These are phyloP conservation scores for Hexactinellida sp. DNA, from an alignment of 37 sponge, comb jelly and placozoan genomes.

Conservation along the genomic window DNA sequence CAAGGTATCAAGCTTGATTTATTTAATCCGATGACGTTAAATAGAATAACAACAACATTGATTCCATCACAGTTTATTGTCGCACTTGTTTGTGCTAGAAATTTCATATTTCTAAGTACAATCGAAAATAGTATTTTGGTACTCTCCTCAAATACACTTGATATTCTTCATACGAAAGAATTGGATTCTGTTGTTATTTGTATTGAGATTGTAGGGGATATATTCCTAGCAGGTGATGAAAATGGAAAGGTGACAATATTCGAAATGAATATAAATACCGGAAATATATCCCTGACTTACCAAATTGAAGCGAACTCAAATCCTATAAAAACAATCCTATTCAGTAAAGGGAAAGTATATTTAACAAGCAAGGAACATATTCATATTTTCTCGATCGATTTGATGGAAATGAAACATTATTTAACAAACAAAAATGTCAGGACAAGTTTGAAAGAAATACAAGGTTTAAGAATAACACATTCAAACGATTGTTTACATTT, in stretches of 20 bases:
- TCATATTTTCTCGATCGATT: neutral
- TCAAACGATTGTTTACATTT: neutral
- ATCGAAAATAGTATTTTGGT: neutral
- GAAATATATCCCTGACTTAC: neutral
- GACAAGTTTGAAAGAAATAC: neutral
- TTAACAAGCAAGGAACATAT: neutral
- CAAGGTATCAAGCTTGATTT: neutral
- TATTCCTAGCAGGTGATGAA: neutral
- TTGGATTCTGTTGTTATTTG: neutral
- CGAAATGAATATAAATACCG: neutral
- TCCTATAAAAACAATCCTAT: neutral
- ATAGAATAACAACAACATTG: neutral
- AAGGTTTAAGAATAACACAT: neutral
- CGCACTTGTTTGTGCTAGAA: neutral
- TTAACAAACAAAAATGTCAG: neutral
- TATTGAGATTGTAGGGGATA: neutral
- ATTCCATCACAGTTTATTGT: neutral
- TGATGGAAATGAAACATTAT: conserved; percentile 1
- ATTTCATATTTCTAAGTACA: conserved; percentile 9
- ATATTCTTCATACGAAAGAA: neutral
- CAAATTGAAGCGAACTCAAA: neutral
- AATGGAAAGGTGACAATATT: neutral
- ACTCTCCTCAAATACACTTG: neutral
- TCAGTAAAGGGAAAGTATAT: neutral
- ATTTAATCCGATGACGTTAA: neutral